Base-by-base conservation (phyloP, 2,888 invertebrate species). In the Aphrophora alni region DNA sequence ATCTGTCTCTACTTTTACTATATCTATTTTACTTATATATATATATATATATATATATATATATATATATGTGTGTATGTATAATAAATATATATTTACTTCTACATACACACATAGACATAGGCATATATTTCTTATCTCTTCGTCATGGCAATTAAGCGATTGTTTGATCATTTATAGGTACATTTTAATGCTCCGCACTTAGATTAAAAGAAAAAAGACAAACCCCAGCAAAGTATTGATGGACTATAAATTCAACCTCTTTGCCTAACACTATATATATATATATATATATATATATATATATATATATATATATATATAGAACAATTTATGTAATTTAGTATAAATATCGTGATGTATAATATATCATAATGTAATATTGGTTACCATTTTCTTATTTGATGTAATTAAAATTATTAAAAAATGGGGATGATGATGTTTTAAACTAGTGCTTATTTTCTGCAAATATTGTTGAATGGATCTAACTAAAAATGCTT, bases 401-500 rank as follows among this genome's bases (percentile, higher is more conserved):
- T 79, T 73, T 28, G 51, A 75, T 21, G 21, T 59, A 21, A 59
- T 59, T 59, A 59, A 59, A 59, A 44, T 10, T 44, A 12, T 8
- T 59, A 59, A 2, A 59, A 59, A 59, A n/a, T n/a, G 8, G 33
- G 33, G 21, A 21, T 21, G n/a, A n/a, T n/a, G 59, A 21, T 7
- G 59, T 59, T n/a, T n/a, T 79, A 74, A 38, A 38, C 33, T 79
- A 79, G 78, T 79, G 78, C 78, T 79, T 79, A 79, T 79, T 79
- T 79, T 79, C 78, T 79, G 78, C 78, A 74, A 74, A 79, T 79
- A 79, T 79, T 79, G 78, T 79, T 74, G 69, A 79, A 79, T 79
- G 74, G 74, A 38, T 59, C 38, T 68, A 79, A 71, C 59, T 59
- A 79, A 74, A 74, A 68, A 79, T 74, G 78, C 78, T 79, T 79